Conservation (phyloP, 2,113 vertebrate species). For the Phylloscopus trochilus region DNA sequence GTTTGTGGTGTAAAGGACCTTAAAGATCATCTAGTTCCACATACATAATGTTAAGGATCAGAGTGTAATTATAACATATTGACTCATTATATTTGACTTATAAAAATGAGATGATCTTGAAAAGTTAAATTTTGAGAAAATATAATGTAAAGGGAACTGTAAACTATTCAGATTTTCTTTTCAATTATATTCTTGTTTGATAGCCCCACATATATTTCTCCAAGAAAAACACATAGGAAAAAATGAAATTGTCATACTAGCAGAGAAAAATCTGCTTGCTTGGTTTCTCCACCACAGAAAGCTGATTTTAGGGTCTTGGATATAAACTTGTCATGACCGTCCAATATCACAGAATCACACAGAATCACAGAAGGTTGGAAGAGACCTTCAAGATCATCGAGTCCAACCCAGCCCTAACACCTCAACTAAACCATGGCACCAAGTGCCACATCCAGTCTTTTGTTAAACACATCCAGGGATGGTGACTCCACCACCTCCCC, state of each 20-base stretch:
- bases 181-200: background rate
- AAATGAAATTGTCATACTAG: background rate
- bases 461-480: too few species aligned
- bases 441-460: too few species aligned
- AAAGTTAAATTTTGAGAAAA: background rate
- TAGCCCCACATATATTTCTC: background rate
- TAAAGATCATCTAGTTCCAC: background rate
- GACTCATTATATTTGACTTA: background rate
- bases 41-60: background rate
- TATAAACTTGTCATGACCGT: background rate
- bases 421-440: too few species aligned
- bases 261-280: background rate
- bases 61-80: background rate
- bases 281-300: background rate
- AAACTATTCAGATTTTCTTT: background rate
- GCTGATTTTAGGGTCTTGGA: background rate
- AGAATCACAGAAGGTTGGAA: too few species aligned
- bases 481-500: too few species aligned
- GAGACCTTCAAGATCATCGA: too few species aligned
- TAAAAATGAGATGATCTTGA: background rate
- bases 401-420: too few species aligned
- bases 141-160: background rate
- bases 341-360: background rate
- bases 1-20: background rate
- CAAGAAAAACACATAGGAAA: background rate